Evolutionary conservation across 2,113 vertebrate genomes (phyloP).

Genomic region (Myotis davidii): DNA sequence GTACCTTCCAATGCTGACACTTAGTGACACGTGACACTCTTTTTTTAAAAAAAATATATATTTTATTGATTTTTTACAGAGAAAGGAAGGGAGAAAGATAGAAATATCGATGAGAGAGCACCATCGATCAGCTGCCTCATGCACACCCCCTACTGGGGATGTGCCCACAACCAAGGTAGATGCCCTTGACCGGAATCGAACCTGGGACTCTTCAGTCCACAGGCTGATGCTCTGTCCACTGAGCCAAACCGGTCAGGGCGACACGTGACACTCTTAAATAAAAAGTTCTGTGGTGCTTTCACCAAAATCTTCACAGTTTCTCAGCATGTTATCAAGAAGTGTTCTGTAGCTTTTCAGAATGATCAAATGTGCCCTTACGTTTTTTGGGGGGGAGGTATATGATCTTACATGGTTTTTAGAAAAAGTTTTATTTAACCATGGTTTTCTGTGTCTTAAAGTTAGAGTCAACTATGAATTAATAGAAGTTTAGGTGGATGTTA

Average conservation of each 20-base stretch:
- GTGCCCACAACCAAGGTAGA: too few relatives aligned
- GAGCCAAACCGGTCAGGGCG: too few relatives aligned
- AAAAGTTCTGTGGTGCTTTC: neutral
- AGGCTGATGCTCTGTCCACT: too few relatives aligned
- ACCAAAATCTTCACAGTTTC: neutral
- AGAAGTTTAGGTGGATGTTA: neutral
- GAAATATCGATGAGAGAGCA: too few relatives aligned
- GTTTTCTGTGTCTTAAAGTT: constrained; percentile 4
- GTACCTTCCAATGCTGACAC: neutral
- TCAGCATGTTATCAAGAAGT: neutral
- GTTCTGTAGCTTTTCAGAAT: constrained; percentile 27
- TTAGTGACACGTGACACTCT: neutral
- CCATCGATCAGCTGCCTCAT: too few relatives aligned
- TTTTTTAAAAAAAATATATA: neutral
- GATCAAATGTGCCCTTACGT: neutral
- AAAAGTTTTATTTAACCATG: neutral
- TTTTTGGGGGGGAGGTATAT: neutral
- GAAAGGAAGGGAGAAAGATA: too few relatives aligned
- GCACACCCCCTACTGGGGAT: too few relatives aligned
- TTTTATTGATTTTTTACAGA: too few relatives aligned
- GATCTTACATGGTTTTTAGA: neutral
- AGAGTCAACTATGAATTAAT: neutral
- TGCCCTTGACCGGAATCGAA: too few relatives aligned
- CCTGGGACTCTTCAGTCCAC: too few relatives aligned
- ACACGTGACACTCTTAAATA: neutral